A percentile compares a stretch with the other conserved stretches of the same genome.
Conservation (phyloP, 2,113 vertebrate genomes). For the Nematolebias whitei region DNA sequence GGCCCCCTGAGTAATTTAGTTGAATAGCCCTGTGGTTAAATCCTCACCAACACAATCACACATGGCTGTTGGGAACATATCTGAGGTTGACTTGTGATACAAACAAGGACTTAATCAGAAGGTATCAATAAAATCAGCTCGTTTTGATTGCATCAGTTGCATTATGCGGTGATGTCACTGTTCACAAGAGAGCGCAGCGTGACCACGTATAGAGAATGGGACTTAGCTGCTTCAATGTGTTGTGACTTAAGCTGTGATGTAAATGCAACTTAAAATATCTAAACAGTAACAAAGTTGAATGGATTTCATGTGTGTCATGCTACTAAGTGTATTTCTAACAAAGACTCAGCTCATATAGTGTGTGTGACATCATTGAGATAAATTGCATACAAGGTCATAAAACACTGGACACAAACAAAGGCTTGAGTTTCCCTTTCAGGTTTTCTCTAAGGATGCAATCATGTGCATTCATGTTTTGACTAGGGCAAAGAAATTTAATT, state of each 20-base stretch:
- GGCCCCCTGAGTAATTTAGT: too few relatives aligned
- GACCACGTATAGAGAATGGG: constrained; percentile 15
- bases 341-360: constrained; percentile 9
- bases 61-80: background rate
- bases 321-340: constrained; percentile 36
- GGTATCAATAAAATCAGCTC: constrained; percentile 13
- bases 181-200: constrained; percentile 20
- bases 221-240: constrained; percentile 37
- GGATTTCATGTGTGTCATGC: constrained; percentile 27
- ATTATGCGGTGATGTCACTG: constrained; percentile 26
- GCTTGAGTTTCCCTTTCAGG: constrained; percentile 17
- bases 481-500: background rate
- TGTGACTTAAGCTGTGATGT: constrained; percentile 6
- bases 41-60: background rate
- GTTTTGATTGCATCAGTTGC: background rate
- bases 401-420: constrained; percentile 27
- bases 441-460: constrained; percentile 4
- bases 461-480: background rate
- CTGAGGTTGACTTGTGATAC: background rate
- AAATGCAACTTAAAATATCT: constrained; percentile 59
- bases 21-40: background rate
- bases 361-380: constrained; percentile 36
- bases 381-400: constrained; percentile 21
- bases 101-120: background rate
- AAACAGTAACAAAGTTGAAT: constrained; percentile 41